Evolutionary conservation across 1,140 invertebrate species (phyloP), one percentile per base, ranked within the genome.

Genomic region (Nylanderia fulva): DNA sequence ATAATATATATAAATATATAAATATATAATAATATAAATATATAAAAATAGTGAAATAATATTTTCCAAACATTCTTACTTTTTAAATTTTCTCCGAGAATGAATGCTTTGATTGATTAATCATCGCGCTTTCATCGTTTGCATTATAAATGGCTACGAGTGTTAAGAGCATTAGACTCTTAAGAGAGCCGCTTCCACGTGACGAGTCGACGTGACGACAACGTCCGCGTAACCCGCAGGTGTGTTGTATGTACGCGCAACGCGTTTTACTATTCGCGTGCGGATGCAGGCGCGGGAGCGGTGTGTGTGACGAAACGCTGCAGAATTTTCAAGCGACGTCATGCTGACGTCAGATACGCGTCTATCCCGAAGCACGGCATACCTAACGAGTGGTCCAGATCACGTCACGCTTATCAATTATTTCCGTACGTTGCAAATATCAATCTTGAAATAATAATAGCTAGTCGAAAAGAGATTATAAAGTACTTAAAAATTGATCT

Each of bases 261-360:
- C 27, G 18, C 29, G 29, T 33, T n/a, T n/a, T 42, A 29, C 56
- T 72, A 56, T 36, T 72, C 15, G 45, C 6, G 45, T 39, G 64
- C 42, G 6, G 13, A 52, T 63, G 39, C 54, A 76, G 33, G 52
- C 29, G 56, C 21, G 36, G n/a, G 21, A 6, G 42, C 7, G 33
- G 42, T 63, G 60, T 15, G 76, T 60, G 56, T 54, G 85, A 74
- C 75, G 72, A 69, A 39, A 29, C 61, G 33, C 21, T 27, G 39
- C 45, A 52, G 75, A 85, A 88, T 88, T 90, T 85, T 88, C 84
- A 69, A 42, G 29, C 39, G 6, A 61, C 60, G 85, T 89, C 61
- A 68, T 71, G 45, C 45, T 54, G 27, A 72, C 86, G 86, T 90
- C 89, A 89, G 56, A 15, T 21, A 36, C 45, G 45, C 13, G 6